Evolutionary conservation across 2,113 vertebrate genomes (phyloP), one percentile per base, ranked within the genome.

Genomic region (Haplochromis vanheusdeni): DNA sequence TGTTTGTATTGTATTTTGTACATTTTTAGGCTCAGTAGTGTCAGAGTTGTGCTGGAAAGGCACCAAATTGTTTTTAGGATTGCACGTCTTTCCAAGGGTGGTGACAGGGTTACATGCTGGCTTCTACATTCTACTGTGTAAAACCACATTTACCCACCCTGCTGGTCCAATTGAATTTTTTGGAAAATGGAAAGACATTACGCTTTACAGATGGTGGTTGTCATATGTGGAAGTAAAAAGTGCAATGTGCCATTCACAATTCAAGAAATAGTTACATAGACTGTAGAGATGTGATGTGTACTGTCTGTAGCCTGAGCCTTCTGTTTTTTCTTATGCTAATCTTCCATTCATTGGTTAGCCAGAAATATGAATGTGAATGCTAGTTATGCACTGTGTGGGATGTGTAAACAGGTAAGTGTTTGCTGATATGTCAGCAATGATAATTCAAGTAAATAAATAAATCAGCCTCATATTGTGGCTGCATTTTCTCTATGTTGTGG

Each of bases 1-100:
- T 45, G 70, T 82, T 49, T 45, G 33, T 79, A 23, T 81, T 89
- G 51, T 86, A 54, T 56, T 47, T 21, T 73, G 81, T 73, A 56
- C 81, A 82, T 23, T 62, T 75, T 82, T 84, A 37, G 55, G 49
- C 79, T 84, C 82, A 37, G 80, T 21, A 11, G 47, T 77, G 83
- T 17, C 77, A 9, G 28, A 62, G 60, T 23, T 4, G 3, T 79
- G 49, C 80, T 82, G 87, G 81, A 85, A 77, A 85, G 58, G n/a
- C 17, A 84, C 83, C 55, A 82, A 83, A 88, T 84, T 68, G 51
- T 54, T 81, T 88, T 91, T 70, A 52, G 82, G 51, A 85, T 73
- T 56, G 79, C 62, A 31, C 31, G 77, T 87, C 45, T 86, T 83
- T 88, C 26, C 23, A 12, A 40, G 40, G 56, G 42, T 54, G 70